Percentiles rank a stretch among this genome's conserved stretches.
Evolutionary conservation across 2,888 invertebrate genomes (phyloP).

Genomic region (Eudemis profundana): DNA sequence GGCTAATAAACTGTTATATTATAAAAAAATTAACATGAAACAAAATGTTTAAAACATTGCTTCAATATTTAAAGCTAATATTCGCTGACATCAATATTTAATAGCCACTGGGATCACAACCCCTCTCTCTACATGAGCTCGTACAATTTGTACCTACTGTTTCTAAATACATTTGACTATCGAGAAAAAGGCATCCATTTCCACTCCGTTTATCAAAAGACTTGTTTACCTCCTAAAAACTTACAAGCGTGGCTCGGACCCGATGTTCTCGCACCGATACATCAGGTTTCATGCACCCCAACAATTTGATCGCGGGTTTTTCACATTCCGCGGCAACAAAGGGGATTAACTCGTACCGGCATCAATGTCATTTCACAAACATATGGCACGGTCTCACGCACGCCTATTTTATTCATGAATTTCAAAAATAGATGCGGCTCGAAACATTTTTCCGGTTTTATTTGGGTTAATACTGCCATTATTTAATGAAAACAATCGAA

Average conservation of each 20-base stretch:
- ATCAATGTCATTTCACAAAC: slow-evolving; percentile 51
- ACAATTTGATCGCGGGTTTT: slow-evolving; percentile 53
- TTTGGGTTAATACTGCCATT: slow-evolving; percentile 32
- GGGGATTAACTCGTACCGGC: slow-evolving; percentile 51
- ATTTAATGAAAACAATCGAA: slow-evolving; percentile 10
- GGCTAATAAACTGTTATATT: no score
- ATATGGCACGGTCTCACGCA: slow-evolving; percentile 50
- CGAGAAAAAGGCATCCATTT: no score
- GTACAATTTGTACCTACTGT: no score
- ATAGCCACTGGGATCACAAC: no score
- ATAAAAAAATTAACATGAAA: no score
- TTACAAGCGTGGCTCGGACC: no score
- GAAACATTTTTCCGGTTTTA: slow-evolving; percentile 13
- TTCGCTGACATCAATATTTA: no score
- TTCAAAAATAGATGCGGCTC: slow-evolving; percentile 38
- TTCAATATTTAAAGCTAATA: no score
- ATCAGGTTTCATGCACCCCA: slow-evolving; percentile 49
- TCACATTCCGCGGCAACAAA: slow-evolving; percentile 47
- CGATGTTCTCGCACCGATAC: slow-evolving; percentile 45
- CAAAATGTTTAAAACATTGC: no score
- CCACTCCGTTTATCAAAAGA: neutral
- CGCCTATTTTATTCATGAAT: slow-evolving; percentile 46
- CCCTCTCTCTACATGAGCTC: no score
- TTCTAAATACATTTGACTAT: no score
- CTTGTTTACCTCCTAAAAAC: neutral